Evolutionary conservation across 1,140 invertebrate genomes (phyloP).

Genomic region (Temnothorax curvispinosus): DNA sequence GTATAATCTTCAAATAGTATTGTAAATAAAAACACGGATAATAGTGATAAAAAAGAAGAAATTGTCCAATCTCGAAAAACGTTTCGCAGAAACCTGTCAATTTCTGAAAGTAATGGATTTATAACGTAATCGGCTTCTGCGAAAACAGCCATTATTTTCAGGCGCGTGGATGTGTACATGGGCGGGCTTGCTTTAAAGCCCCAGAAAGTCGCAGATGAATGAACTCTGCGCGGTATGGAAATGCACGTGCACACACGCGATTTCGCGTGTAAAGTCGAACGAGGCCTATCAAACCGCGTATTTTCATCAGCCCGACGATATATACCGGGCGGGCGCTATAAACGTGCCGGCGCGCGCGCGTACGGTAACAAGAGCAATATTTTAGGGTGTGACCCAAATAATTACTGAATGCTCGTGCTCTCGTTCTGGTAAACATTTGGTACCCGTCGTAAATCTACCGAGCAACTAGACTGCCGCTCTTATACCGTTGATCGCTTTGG

Average conservation of each 20-base stretch:
- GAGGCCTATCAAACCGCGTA: slow-evolving; percentile 60
- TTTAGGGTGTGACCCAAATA: slow-evolving; percentile 76
- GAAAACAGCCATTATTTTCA: slow-evolving; percentile 58
- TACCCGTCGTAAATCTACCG: slow-evolving; percentile 55
- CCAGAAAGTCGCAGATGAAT: slow-evolving; percentile 55
- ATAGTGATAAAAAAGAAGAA: not conserved
- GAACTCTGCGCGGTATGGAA: slow-evolving; percentile 42
- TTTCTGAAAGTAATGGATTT: slow-evolving; percentile 26
- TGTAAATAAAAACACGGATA: not conserved
- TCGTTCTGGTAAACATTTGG: slow-evolving; percentile 64
- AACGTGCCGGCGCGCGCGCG: slow-evolving; percentile 58
- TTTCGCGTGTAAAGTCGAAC: slow-evolving; percentile 10
- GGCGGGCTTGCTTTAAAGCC: slow-evolving; percentile 12
- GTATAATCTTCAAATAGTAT: not conserved
- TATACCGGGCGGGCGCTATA: slow-evolving; percentile 71
- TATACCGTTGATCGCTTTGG: slow-evolving; percentile 28
- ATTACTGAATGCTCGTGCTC: slow-evolving; percentile 68
- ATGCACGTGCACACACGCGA: not conserved
- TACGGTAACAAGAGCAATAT: slow-evolving; percentile 73
- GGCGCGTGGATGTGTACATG: not conserved
- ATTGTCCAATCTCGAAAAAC: not conserved
- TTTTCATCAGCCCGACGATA: slow-evolving; percentile 66
- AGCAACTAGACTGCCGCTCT: slow-evolving; percentile 45
- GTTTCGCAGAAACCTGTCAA: not conserved
- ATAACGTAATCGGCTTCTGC: slow-evolving; percentile 50